A percentile compares a stretch with the other conserved stretches of the same genome.
phyloP scores from a whole-genome alignment of 2,797 vertebrate species.

The Artibeus jamaicensis region DNA sequence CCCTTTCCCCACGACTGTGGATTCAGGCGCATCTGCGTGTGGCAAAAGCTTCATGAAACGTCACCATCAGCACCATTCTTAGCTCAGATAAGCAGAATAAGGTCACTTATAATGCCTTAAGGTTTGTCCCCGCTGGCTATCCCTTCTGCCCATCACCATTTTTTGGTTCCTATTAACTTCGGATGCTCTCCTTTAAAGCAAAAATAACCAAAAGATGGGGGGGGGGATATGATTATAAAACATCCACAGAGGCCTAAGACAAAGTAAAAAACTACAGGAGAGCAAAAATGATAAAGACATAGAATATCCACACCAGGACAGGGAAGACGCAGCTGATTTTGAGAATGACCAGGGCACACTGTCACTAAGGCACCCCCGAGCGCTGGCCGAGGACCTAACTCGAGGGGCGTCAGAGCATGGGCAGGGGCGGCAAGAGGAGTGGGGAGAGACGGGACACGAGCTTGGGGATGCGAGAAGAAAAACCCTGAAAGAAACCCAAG shows the following conservation, averaged over 20 bases:
- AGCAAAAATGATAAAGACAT: background rate
- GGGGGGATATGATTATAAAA: constrained; percentile 21
- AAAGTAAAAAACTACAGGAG: constrained; percentile 13
- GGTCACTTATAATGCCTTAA: constrained; percentile 74
- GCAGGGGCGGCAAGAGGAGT: background rate
- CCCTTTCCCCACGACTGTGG: background rate
- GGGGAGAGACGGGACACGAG: background rate
- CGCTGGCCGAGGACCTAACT: background rate
- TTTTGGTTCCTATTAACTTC: constrained; percentile 73
- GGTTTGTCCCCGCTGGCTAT: constrained; percentile 49
- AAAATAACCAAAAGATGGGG: background rate
- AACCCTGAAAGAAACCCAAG: constrained; percentile 60
- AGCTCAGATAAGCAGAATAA: constrained; percentile 74
- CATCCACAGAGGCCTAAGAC: constrained; percentile 31
- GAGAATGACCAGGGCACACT: background rate
- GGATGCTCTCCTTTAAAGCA: constrained; percentile 64
- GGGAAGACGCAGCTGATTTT: background rate
- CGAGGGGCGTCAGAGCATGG: background rate
- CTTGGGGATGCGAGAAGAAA: constrained; percentile 28
- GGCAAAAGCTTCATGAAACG: background rate
- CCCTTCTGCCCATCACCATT: constrained; percentile 58
- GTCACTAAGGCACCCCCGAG: background rate
- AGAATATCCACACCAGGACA: background rate
- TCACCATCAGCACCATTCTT: constrained; percentile 56
- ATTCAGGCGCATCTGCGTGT: background rate